phyloP scores from a whole-genome alignment of 1,140 invertebrate species.

The Periplaneta americana region DNA sequence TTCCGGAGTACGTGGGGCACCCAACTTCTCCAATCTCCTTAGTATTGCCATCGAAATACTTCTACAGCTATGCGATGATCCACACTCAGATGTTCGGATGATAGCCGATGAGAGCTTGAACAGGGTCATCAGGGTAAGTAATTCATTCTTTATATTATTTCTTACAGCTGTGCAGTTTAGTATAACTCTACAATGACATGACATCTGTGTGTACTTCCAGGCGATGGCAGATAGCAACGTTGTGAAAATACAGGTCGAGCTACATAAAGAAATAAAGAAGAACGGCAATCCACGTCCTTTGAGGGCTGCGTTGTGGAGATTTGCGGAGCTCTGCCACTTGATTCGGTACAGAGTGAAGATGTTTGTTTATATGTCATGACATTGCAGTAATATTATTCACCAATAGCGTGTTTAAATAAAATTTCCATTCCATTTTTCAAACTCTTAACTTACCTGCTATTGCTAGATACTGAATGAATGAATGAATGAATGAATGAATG shows the following conservation, averaged over 20 bases:
- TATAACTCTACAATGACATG: too few relatives aligned
- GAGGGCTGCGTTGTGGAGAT: slow-evolving; percentile 65
- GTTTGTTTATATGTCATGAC: neutral
- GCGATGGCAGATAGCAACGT: slow-evolving; percentile 56
- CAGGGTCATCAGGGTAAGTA: slow-evolving; percentile 62
- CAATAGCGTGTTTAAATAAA: too few relatives aligned
- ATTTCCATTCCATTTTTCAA: too few relatives aligned
- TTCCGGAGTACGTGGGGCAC: slow-evolving; percentile 40
- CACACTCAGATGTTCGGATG: slow-evolving; percentile 70
- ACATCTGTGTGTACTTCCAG: slow-evolving; percentile 29
- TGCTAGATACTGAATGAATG: too few relatives aligned
- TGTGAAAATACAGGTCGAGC: slow-evolving; percentile 65
- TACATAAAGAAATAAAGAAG: slow-evolving; percentile 78
- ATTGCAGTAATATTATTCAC: neutral
- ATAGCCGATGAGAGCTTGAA: slow-evolving; percentile 76
- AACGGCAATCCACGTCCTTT: slow-evolving; percentile 63
- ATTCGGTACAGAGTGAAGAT: slow-evolving; percentile 34
- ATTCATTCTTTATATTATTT: slow-evolving; percentile 13
- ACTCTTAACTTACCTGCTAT: too few relatives aligned
- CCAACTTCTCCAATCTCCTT: slow-evolving; percentile 61
- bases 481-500: too few relatives aligned
- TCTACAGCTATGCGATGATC: slow-evolving; percentile 65
- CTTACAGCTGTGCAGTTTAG: neutral
- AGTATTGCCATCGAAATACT: slow-evolving; percentile 66
- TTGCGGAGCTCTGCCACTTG: slow-evolving; percentile 62